These are phyloP conservation scores for Erynnis tages DNA, from an alignment of 2,888 invertebrate genomes.

Conservation along the genomic window DNA sequence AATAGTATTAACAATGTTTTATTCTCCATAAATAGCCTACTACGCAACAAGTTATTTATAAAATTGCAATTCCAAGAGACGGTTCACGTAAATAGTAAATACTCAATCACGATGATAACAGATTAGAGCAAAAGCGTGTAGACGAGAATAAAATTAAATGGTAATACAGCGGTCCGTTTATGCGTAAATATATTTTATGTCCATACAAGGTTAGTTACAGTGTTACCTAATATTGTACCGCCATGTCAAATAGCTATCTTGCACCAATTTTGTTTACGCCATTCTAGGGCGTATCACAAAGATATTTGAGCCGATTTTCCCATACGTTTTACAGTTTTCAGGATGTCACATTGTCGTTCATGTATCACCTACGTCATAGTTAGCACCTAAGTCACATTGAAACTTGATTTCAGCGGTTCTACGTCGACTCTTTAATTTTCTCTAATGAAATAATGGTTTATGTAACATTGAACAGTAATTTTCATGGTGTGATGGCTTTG, in stretches of 20 bases:
- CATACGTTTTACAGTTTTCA: constrained; percentile 22
- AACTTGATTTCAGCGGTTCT: constrained; percentile 34
- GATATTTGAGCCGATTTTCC: constrained; percentile 33
- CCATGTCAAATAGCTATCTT: constrained; percentile 22
- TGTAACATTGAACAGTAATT: neutral
- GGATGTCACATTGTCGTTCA: neutral
- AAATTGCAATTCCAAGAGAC: constrained; percentile 11
- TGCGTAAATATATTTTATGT: constrained; percentile 35
- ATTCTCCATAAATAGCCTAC: constrained; percentile 14
- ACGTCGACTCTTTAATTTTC: constrained; percentile 6
- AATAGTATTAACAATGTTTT: neutral
- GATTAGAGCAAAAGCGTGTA: constrained; percentile 26
- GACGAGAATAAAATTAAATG: constrained; percentile 19
- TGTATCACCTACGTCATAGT: constrained; percentile 16
- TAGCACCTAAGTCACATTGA: constrained; percentile 40
- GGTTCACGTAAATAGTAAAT: constrained; percentile 8
- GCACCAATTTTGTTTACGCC: constrained; percentile 14
- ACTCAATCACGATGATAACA: constrained; percentile 15
- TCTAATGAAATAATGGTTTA: constrained; percentile 5
- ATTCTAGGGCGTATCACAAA: constrained; percentile 32
- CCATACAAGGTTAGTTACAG: constrained; percentile 46
- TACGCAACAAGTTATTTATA: constrained; percentile 18
- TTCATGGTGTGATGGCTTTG: neutral
- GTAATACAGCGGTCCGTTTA: neutral
- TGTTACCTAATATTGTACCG: constrained; percentile 30